A percentile compares a stretch with the other conserved stretches of the same genome.
phyloP scores from a whole-genome alignment of 2,888 invertebrate genomes.

The Pammene aurita region DNA sequence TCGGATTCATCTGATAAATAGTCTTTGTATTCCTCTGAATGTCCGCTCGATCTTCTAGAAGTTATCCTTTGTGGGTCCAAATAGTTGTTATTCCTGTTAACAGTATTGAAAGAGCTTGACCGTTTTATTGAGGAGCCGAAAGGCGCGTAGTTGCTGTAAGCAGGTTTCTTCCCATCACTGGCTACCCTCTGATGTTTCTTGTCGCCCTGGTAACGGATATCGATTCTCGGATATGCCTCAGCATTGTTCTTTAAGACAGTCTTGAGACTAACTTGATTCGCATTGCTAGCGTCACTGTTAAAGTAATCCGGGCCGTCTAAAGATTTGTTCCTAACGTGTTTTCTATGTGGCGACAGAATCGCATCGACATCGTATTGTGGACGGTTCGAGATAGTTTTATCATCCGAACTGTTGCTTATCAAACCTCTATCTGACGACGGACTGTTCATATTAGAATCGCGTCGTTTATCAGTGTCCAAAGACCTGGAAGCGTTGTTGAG shows the following conservation, averaged over 20 bases:
- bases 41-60: slow-evolving; percentile 66
- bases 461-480: slow-evolving; percentile 66
- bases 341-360: slow-evolving; percentile 73
- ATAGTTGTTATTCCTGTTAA: slow-evolving; percentile 76
- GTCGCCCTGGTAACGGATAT: slow-evolving; percentile 75
- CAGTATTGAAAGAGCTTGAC: slow-evolving; percentile 86
- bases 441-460: slow-evolving; percentile 76
- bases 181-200: slow-evolving; percentile 64
- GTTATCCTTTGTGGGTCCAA: slow-evolving; percentile 60
- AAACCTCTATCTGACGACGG: slow-evolving; percentile 68
- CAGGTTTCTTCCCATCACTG: slow-evolving; percentile 63
- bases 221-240: slow-evolving; percentile 67
- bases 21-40: slow-evolving; percentile 68
- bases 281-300: slow-evolving; percentile 69
- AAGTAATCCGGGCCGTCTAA: slow-evolving; percentile 75
- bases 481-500: slow-evolving; percentile 71
- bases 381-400: slow-evolving; percentile 73
- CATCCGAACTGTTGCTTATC: slow-evolving; percentile 75
- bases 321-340: slow-evolving; percentile 81
- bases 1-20: slow-evolving; percentile 76
- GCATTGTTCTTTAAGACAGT: slow-evolving; percentile 76
- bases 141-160: slow-evolving; percentile 54
- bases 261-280: slow-evolving; percentile 70
- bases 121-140: slow-evolving; percentile 83
- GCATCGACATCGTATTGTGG: slow-evolving; percentile 70